These are phyloP conservation scores for Paracentrotus lividus DNA, from an alignment of 53 echinoderm and acorn worm genomes.

Conservation along the genomic window DNA sequence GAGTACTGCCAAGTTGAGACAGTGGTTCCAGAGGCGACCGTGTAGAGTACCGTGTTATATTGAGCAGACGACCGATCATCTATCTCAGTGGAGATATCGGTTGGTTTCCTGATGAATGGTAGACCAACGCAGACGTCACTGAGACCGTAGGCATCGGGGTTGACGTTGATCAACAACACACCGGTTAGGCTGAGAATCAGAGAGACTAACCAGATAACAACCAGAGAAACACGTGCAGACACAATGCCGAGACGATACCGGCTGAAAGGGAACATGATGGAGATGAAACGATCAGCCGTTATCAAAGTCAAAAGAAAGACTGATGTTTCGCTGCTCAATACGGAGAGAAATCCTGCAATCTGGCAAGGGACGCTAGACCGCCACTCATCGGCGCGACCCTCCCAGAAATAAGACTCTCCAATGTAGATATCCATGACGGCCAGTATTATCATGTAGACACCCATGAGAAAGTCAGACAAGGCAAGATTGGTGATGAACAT, in stretches of 20 bases:
- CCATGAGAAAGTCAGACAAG: slow-evolving; percentile 68
- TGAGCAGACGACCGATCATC: background rate
- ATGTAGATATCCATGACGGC: slow-evolving; percentile 50
- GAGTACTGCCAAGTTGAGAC: slow-evolving; percentile 69
- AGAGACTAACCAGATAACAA: slow-evolving; percentile 48
- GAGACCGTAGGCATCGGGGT: slow-evolving; percentile 62
- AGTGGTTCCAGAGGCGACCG: background rate
- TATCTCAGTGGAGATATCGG: background rate
- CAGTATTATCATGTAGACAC: slow-evolving; percentile 64
- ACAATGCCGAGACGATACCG: background rate
- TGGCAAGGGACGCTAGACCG: slow-evolving; percentile 28
- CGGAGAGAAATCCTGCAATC: slow-evolving; percentile 52
- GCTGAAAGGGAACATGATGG: slow-evolving; percentile 70
- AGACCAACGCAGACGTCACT: slow-evolving; percentile 77
- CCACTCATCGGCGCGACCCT: slow-evolving; percentile 51
- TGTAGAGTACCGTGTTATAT: slow-evolving; percentile 1
- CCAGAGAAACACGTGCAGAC: background rate
- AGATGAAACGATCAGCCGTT: slow-evolving; percentile 66
- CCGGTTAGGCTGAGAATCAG: background rate
- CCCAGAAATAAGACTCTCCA: slow-evolving; percentile 54
- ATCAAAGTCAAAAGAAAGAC: slow-evolving; percentile 68
- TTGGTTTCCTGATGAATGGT: slow-evolving; percentile 44
- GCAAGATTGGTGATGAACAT: slow-evolving; percentile 70
- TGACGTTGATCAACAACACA: background rate
- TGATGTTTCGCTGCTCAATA: slow-evolving; percentile 62